Percentiles rank a stretch among this genome's conserved stretches.
phyloP scores from a whole-genome alignment of 2,113 vertebrate species.

The Alexandromys fortis region DNA sequence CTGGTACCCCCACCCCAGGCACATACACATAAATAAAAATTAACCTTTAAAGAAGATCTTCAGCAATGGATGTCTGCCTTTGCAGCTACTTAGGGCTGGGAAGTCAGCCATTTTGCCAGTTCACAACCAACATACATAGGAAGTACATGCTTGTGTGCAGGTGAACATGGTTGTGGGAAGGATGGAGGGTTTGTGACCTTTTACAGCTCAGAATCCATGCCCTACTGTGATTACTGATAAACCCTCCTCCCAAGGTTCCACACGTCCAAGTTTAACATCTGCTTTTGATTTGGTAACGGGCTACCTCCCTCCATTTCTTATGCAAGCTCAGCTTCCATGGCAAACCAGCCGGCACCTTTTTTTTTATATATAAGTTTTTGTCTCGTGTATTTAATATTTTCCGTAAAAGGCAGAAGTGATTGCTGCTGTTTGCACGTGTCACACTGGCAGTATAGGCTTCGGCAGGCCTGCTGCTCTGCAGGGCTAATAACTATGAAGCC shows the following conservation, averaged over 20 bases:
- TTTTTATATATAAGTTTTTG: background rate
- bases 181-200: background rate
- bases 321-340: conserved; percentile 24
- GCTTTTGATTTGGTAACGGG: conserved; percentile 38
- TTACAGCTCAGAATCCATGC: background rate
- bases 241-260: background rate
- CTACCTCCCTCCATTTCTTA: background rate
- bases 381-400: conserved; percentile 46
- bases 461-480: background rate
- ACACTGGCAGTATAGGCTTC: background rate
- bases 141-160: background rate
- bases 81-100: background rate
- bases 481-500: conserved; percentile 31
- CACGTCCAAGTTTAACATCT: background rate
- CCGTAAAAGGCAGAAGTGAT: background rate
- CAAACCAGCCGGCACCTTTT: background rate
- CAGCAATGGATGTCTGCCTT: background rate
- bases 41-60: background rate
- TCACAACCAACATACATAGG: background rate
- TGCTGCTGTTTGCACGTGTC: conserved; percentile 10
- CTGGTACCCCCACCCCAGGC: background rate
- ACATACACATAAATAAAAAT: background rate
- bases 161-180: background rate
- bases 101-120: background rate
- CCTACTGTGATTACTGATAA: background rate